These are phyloP conservation scores for Drosophila melanogaster DNA, from an alignment of 1,140 invertebrate species.

Conservation along the genomic window DNA sequence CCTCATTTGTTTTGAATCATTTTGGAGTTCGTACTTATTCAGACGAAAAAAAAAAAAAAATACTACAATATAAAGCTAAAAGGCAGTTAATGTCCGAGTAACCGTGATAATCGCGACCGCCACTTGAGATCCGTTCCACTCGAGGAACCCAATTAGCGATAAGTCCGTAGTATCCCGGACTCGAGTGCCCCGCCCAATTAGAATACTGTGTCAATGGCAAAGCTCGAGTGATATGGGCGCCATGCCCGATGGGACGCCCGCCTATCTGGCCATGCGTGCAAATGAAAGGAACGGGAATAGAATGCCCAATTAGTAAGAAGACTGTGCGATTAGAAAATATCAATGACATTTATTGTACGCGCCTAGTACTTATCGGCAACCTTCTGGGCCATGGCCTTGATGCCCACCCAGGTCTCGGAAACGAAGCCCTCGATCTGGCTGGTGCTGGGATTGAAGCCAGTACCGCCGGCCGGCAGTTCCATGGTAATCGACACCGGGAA, in stretches of 20 bases:
- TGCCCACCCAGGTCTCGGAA: conserved; percentile 92
- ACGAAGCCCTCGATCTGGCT: conserved; percentile 86
- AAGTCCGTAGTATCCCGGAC: conserved; percentile 9
- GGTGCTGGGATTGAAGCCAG: conserved; percentile 88
- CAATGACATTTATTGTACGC: conserved; percentile 33
- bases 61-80: too few relatives aligned
- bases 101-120: conserved; percentile 9
- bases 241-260: conserved; percentile 6
- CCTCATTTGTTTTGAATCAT: too few relatives aligned
- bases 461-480: conserved; percentile 89
- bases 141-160: conserved; percentile 38
- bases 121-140: conserved; percentile 19
- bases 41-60: too few relatives aligned
- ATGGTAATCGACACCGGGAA: conserved; percentile 89
- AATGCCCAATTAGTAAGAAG: conserved; percentile 13
- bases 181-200: conserved; percentile 23
- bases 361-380: conserved; percentile 69
- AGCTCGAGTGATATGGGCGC: conserved; percentile 1
- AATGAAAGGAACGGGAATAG: conserved; percentile 2
- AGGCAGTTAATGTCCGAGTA: not conserved
- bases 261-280: not conserved
- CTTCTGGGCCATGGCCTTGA: conserved; percentile 84
- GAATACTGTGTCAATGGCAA: conserved; percentile 35
- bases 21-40: too few relatives aligned
- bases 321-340: conserved; percentile 38